These are phyloP conservation scores for Chrosomus eos DNA, from an alignment of 2,797 vertebrate species.

Conservation along the genomic window DNA sequence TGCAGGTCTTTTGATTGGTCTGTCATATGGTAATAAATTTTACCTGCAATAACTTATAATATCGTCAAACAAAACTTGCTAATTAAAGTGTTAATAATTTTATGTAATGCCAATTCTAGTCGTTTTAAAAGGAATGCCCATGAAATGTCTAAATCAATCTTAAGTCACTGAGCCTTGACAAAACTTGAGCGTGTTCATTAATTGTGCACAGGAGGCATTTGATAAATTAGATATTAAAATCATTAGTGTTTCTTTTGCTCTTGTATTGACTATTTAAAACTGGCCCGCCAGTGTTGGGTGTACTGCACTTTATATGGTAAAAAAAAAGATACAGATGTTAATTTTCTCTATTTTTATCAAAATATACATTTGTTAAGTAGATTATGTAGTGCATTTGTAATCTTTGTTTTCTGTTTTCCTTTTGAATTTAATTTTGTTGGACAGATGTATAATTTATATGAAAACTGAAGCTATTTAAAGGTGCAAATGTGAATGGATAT, in stretches of 20 bases:
- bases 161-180: neutral
- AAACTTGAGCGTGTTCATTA: neutral
- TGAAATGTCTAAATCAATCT: neutral
- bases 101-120: neutral
- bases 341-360: slow-evolving; percentile 46
- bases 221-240: slow-evolving; percentile 2
- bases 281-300: slow-evolving; percentile 54
- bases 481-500: neutral
- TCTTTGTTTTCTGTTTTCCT: slow-evolving; percentile 6
- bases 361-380: neutral
- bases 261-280: neutral
- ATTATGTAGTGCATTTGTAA: neutral
- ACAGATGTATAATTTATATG: neutral
- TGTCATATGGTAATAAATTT: neutral
- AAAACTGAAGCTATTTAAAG: neutral
- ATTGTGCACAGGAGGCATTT: neutral
- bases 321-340: slow-evolving; percentile 45
- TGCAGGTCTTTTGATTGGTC: neutral
- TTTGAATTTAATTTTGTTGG: slow-evolving; percentile 44
- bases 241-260: neutral
- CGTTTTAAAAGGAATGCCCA: neutral
- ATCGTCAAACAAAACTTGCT: neutral
- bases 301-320: slow-evolving; percentile 71
- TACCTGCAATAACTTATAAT: neutral
- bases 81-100: neutral